Conservation (phyloP, 2,888 invertebrate genomes). For the Scaeva pyrastri region DNA sequence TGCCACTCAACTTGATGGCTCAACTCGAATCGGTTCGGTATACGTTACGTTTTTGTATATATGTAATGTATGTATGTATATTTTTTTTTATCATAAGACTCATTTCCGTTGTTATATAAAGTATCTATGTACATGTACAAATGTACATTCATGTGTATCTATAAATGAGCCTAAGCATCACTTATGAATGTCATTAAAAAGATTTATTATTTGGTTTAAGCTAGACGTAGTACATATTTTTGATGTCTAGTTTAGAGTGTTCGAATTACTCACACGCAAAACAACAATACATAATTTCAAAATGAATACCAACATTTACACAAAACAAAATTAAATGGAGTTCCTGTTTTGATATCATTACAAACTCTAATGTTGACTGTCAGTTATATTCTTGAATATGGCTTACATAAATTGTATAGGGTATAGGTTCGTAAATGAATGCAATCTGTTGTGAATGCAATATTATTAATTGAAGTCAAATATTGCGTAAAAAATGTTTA, state of each 20-base stretch:
- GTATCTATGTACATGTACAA: too few relatives aligned
- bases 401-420: not conserved
- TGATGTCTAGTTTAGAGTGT: constrained; percentile 16
- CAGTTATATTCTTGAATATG: not conserved
- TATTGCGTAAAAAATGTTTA: too few relatives aligned
- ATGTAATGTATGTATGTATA: too few relatives aligned
- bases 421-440: too few relatives aligned
- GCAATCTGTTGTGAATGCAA: too few relatives aligned
- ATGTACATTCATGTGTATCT: not conserved
- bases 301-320: not conserved
- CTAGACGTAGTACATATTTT: constrained; percentile 23
- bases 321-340: not conserved
- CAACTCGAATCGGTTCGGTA: not conserved
- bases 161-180: constrained; percentile 51
- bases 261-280: constrained; percentile 41
- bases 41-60: too few relatives aligned
- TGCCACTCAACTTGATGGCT: constrained; percentile 38
- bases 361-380: not conserved
- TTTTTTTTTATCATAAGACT: constrained; percentile 21
- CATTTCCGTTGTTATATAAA: not conserved
- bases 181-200: constrained; percentile 55
- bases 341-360: not conserved
- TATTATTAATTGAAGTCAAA: too few relatives aligned
- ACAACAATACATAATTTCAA: not conserved
- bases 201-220: constrained; percentile 52